Evolutionary conservation across 2,888 invertebrate genomes (phyloP).

Genomic region (Saturnia japonica): DNA sequence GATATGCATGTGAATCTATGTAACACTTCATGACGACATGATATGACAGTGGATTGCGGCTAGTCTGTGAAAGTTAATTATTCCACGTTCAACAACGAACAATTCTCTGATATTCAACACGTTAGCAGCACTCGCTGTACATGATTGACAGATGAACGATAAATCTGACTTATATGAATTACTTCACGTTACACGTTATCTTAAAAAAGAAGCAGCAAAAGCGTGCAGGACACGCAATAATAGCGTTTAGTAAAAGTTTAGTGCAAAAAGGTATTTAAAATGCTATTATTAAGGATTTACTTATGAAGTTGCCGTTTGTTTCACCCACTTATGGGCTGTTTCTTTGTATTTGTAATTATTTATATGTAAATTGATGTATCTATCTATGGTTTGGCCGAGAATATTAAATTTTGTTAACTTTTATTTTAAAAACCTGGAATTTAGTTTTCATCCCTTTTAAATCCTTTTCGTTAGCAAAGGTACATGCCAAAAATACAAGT

Average conservation of each 20-base stretch:
- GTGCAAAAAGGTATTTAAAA: background rate
- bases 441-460: background rate
- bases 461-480: background rate
- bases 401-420: background rate
- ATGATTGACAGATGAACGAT: constrained; percentile 6
- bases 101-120: constrained; percentile 11
- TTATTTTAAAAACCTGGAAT: background rate
- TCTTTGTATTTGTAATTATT: no score
- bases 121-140: background rate
- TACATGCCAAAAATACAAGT: background rate
- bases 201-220: background rate
- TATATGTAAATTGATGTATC: no score
- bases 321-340: no score
- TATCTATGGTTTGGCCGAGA: no score
- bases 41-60: background rate
- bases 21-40: constrained; percentile 8
- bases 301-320: no score
- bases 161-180: constrained; percentile 3
- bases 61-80: constrained; percentile 15
- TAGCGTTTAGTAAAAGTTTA: background rate
- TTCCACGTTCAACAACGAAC: constrained; percentile 5
- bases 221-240: background rate
- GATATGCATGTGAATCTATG: background rate
- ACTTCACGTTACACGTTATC: background rate
- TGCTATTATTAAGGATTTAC: background rate